These are phyloP conservation scores for Bos indicus DNA, from an alignment of 2,113 vertebrate species.

Conservation along the genomic window DNA sequence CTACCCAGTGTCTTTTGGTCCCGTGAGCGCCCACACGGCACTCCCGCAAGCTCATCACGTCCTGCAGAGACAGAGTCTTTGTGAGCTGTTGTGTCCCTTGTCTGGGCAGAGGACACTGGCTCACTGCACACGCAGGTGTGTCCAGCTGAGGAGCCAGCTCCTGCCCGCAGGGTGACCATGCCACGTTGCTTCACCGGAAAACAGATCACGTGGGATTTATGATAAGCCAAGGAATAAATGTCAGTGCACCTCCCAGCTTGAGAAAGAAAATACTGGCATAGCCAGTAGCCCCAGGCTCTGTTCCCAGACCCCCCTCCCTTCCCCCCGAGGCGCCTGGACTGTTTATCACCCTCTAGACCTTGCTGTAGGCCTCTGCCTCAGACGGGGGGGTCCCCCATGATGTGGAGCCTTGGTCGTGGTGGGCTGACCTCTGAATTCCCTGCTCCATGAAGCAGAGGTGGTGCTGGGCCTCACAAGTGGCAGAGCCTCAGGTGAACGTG, in stretches of 20 bases:
- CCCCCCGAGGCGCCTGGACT: not conserved
- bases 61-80: not conserved
- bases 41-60: not conserved
- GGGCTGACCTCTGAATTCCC: not conserved
- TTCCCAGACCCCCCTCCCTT: not conserved
- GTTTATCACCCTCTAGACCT: not conserved
- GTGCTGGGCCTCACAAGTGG: not conserved
- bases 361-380: not conserved
- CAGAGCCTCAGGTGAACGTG: not conserved
- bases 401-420: not conserved
- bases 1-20: not conserved
- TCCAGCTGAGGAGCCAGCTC: not conserved
- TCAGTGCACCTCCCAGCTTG: not conserved
- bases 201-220: not conserved
- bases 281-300: not conserved
- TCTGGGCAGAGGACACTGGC: not conserved
- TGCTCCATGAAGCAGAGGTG: not conserved
- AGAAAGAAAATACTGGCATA: not conserved
- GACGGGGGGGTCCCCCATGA: not conserved
- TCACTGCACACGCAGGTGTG: not conserved
- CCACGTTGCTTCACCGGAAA: not conserved
- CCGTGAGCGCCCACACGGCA: not conserved
- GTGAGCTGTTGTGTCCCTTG: not conserved
- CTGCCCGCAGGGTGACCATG: not conserved
- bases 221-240: not conserved